phyloP scores from a whole-genome alignment of 2,888 invertebrate genomes.

The Melanostoma mellinum region DNA sequence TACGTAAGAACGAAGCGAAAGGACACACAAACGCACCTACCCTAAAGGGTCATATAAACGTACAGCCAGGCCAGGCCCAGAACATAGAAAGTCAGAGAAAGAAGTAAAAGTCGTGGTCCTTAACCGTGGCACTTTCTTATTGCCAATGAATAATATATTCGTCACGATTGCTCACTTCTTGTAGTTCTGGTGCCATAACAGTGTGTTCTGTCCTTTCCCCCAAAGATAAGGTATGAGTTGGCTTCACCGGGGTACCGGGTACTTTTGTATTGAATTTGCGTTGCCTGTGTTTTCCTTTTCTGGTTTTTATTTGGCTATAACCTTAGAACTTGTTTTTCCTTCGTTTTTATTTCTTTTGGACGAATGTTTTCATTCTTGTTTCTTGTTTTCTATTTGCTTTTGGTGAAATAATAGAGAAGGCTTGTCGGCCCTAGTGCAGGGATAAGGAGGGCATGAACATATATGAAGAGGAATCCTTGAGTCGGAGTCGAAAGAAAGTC shows the following conservation, averaged over 20 bases:
- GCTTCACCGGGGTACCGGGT: conserved; percentile 22
- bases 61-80: conserved; percentile 20
- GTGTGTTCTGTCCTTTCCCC: conserved; percentile 17
- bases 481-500: conserved; percentile 56
- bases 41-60: conserved; percentile 65
- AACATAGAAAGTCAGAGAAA: conserved; percentile 46
- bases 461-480: conserved; percentile 35
- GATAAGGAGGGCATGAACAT: conserved; percentile 4
- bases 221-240: conserved; percentile 26
- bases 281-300: conserved; percentile 5
- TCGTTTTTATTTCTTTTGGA: conserved; percentile 19
- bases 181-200: conserved; percentile 56
- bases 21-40: conserved; percentile 38
- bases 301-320: conserved; percentile 67
- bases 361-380: conserved; percentile 61
- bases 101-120: conserved; percentile 69
- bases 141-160: conserved; percentile 73
- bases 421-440: neutral
- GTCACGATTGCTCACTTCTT: conserved; percentile 73
- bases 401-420: conserved; percentile 40
- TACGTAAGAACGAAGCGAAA: conserved; percentile 23
- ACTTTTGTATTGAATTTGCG: conserved; percentile 66
- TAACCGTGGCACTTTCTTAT: conserved; percentile 72
- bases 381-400: conserved; percentile 67
- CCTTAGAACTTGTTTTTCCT: conserved; percentile 57